These are phyloP conservation scores for Cotesia glomerata DNA, from an alignment of 1,140 invertebrate genomes.

Conservation along the genomic window DNA sequence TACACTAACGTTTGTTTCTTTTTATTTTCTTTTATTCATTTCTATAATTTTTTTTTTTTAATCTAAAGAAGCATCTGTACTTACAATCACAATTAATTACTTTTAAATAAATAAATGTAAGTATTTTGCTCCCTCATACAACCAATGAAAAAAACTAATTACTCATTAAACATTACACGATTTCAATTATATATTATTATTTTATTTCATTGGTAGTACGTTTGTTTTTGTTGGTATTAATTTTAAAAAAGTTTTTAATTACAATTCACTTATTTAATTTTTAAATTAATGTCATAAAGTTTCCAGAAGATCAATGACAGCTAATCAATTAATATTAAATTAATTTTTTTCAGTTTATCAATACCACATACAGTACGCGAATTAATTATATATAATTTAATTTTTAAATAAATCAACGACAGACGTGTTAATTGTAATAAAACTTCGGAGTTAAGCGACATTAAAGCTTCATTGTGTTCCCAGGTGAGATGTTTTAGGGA, in stretches of 20 bases:
- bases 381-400: not conserved
- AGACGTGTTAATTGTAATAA: not conserved
- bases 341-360: not conserved
- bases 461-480: conserved; percentile 30
- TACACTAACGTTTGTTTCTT: conserved; percentile 38
- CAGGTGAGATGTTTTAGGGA: conserved; percentile 10
- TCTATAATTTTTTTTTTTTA: conserved; percentile 25
- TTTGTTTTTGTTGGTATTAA: not conserved
- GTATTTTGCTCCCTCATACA: conserved; percentile 28
- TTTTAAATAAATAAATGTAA: conserved; percentile 32
- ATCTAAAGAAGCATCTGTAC: conserved; percentile 38
- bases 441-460: conserved; percentile 23
- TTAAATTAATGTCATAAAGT: conserved; percentile 30
- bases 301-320: conserved; percentile 1
- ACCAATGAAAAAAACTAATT: conserved; percentile 32
- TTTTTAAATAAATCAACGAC: not conserved
- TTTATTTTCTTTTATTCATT: conserved; percentile 12
- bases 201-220: not conserved
- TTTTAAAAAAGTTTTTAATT: conserved; percentile 25
- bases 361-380: not conserved
- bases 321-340: not conserved
- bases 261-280: conserved; percentile 29
- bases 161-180: conserved; percentile 18
- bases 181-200: conserved; percentile 21
- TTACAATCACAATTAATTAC: conserved; percentile 17